Conservation (phyloP, 2,797 vertebrate genomes). For the Pantherophis vulpinus region DNA sequence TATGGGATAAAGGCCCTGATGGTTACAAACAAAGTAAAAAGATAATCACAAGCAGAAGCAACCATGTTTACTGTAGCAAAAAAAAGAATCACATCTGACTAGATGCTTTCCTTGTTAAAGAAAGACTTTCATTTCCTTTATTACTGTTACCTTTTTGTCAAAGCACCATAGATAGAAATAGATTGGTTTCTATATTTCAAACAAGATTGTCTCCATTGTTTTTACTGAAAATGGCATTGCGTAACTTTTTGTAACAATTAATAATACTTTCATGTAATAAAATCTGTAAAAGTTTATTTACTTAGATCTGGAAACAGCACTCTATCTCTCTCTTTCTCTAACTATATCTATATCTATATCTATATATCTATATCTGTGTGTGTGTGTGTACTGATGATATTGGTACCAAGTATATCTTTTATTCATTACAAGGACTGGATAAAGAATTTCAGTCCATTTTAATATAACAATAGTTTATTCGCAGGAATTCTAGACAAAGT, state of each 20-base stretch:
- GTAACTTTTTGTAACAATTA: background rate
- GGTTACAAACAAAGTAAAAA: background rate
- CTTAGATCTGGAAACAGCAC: background rate
- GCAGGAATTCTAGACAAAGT: background rate
- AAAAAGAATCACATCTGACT: background rate
- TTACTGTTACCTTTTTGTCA: background rate
- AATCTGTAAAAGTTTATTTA: background rate
- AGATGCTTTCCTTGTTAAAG: background rate
- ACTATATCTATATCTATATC: no score
- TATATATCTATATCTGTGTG: no score
- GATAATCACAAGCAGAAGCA: background rate
- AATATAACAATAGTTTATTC: background rate
- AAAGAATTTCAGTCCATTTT: background rate
- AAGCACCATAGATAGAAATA: background rate
- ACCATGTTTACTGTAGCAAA: background rate
- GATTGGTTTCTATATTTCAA: background rate
- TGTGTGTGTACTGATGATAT: background rate
- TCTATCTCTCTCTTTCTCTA: background rate
- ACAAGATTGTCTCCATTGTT: background rate
- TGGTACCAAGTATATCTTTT: background rate
- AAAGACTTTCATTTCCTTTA: background rate
- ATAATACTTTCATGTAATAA: background rate
- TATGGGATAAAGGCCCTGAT: background rate
- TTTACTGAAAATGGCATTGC: background rate
- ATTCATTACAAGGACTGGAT: background rate